Evolutionary conservation across 2,888 invertebrate genomes (phyloP), one percentile per base, ranked within the genome.

Genomic region (Zhuqinia jingwanae): DNA sequence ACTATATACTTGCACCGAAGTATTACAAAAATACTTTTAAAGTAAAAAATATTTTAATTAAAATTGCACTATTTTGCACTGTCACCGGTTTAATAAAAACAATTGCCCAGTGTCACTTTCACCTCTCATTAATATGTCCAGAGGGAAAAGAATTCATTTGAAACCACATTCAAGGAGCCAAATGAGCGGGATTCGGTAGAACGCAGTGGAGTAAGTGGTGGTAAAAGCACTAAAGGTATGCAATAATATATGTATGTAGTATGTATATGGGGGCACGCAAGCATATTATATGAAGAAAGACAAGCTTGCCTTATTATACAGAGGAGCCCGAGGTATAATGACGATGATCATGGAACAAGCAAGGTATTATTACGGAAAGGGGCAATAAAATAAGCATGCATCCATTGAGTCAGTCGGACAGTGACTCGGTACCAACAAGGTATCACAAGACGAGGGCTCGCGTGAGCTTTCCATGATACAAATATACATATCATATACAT

Each of bases 361-460:
- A 82, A 82, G 82, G 82, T 82, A 77, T 63, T 45, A 78, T 79
- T 20, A 30, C 30, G 83, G 76, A 83, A 83, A 77, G 77, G 83
- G 77, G 77, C 76, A 76, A 68, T 77, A 77, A 84, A 83, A 84
- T 84, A 65, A 84, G 83, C 65, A 76, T 84, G 42, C 77, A 56
- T 84, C 20, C 27, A 77, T 36, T 60, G 50, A 83, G 77, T 77
- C 83, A 85, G 85, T 85, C 78, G 85, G 85, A 85, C 85, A 73
- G 85, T 85, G 85, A 85, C 78, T 85, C 70, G 84, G 58, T 73
- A 85, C 85, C 73, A 85, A 78, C 85, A 85, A 85, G 85, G 78
- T 84, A 85, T 85, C 78, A 77, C 77, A 84, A 84, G 83, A 77
- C 77, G 76, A 75, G 68, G 76, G 76, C 83, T 84, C 83, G 83